A percentile compares a stretch with the other conserved stretches of the same genome.
Evolutionary conservation across 2,113 vertebrate species (phyloP).

Genomic region (Eurypyga helias): DNA sequence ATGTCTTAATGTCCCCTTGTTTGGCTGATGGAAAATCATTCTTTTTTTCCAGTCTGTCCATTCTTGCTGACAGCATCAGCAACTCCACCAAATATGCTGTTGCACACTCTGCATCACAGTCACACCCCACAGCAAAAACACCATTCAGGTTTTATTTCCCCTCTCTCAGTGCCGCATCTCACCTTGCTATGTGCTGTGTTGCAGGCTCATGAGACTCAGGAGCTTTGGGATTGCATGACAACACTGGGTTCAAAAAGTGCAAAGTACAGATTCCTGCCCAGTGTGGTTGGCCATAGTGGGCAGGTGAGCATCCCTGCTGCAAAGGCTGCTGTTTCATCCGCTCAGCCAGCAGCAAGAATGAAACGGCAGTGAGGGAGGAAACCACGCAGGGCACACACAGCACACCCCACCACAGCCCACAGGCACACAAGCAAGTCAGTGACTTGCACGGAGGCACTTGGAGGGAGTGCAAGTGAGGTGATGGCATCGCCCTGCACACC

Average conservation of each 20-base stretch:
- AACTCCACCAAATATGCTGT: not conserved
- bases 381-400: not conserved
- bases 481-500: not conserved
- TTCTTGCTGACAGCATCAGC: not conserved
- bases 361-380: not conserved
- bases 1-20: not conserved
- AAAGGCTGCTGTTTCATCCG: not conserved
- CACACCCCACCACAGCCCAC: not conserved
- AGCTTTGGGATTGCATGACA: not conserved
- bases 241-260: not conserved
- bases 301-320: not conserved
- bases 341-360: fast-evolving
- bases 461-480: not conserved
- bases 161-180: not conserved
- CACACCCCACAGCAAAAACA: not conserved
- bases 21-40: no score
- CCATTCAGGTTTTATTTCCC: not conserved
- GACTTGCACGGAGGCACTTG: fast-evolving
- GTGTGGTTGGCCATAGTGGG: fast-evolving
- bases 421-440: fast-evolving
- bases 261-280: not conserved
- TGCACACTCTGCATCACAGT: fast-evolving
- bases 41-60: not conserved
- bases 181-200: not conserved
- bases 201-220: not conserved